These are phyloP conservation scores for Dermochelys coriacea DNA, from an alignment of 2,797 vertebrate species.

Conservation along the genomic window DNA sequence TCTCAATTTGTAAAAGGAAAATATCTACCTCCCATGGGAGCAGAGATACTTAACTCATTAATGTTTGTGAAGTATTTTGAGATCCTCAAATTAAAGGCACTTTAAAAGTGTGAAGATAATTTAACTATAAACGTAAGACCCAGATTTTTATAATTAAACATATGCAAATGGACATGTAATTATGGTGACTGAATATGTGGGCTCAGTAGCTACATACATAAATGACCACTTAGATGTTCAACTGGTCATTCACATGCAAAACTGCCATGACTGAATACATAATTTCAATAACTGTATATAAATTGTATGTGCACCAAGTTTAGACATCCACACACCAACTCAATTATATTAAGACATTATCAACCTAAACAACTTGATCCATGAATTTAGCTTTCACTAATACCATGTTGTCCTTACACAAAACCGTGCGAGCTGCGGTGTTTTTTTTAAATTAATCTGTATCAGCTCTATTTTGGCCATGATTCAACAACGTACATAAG, in stretches of 20 bases:
- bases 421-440: accelerated
- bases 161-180: not conserved
- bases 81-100: not conserved
- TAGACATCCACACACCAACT: not conserved
- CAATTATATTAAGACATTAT: not conserved
- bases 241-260: not conserved
- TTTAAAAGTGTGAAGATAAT: not conserved
- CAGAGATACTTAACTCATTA: not conserved
- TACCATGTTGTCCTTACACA: not conserved
- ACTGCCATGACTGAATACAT: not conserved
- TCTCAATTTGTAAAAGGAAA: not conserved
- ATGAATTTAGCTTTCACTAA: not conserved
- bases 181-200: accelerated
- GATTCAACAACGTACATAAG: not conserved
- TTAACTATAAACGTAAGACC: not conserved
- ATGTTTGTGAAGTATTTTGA: not conserved
- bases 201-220: not conserved
- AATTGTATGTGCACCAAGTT: not conserved
- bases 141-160: not conserved
- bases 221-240: not conserved
- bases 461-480: not conserved
- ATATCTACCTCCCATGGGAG: not conserved
- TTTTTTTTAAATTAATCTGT: not conserved
- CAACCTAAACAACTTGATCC: not conserved
- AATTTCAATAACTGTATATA: accelerated